Conservation (phyloP, 2,888 invertebrate species). For the Trilocha varians region DNA sequence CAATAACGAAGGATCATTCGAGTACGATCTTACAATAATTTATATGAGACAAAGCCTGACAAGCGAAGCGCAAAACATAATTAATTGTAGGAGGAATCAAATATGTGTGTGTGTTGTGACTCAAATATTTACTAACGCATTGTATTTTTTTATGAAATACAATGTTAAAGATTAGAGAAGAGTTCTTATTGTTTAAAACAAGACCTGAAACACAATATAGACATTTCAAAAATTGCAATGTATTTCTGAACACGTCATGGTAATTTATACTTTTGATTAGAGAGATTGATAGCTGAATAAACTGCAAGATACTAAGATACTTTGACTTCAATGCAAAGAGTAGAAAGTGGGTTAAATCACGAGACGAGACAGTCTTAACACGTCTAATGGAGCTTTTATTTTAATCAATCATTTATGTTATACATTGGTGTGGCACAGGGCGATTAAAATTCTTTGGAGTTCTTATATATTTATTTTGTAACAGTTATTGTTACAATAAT, state of each 20-base stretch:
- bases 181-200: too few species aligned
- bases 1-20: too few species aligned
- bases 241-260: too few species aligned
- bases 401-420: background rate
- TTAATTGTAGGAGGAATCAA: background rate
- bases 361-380: background rate
- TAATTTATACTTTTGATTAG: too few species aligned
- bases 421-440: background rate
- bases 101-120: background rate
- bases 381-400: background rate
- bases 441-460: background rate
- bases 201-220: too few species aligned
- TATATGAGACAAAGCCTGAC: background rate
- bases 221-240: too few species aligned
- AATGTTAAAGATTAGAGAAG: too few species aligned
- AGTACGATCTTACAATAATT: too few species aligned
- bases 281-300: too few species aligned
- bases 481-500: background rate
- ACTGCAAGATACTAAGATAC: too few species aligned
- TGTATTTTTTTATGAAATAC: too few species aligned
- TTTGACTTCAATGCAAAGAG: slow-evolving; percentile 7
- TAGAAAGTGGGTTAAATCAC: slow-evolving; percentile 1
- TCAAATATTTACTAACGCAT: too few species aligned
- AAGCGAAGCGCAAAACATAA: background rate
- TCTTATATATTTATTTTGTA: background rate